A percentile compares a stretch with the other conserved stretches of the same genome.
Conservation (phyloP, 2,797 vertebrate species). For the Chromis chromis region DNA sequence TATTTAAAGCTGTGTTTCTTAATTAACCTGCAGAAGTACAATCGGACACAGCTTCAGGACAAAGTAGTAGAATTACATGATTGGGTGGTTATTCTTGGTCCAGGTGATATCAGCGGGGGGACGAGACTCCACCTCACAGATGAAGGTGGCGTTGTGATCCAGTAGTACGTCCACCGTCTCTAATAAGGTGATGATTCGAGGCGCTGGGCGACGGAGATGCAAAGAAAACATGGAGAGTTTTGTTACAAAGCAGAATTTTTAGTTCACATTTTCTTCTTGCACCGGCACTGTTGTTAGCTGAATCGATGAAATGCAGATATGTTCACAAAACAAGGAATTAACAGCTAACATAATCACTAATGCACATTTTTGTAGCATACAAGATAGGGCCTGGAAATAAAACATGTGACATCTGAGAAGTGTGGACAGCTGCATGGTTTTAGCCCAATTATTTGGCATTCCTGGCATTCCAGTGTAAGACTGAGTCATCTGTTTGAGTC, state of each 20-base stretch:
- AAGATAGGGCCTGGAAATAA: too few relatives aligned
- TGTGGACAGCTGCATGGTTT: conserved; percentile 48
- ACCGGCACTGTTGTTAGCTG: too few relatives aligned
- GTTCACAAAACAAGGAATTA: too few relatives aligned
- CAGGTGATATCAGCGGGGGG: conserved; percentile 92
- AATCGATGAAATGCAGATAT: too few relatives aligned
- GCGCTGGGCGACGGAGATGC: conserved; percentile 80
- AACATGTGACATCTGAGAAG: neutral
- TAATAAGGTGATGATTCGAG: conserved; percentile 90
- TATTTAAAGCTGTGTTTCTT: too few relatives aligned
- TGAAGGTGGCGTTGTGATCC: conserved; percentile 94
- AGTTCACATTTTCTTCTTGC: too few relatives aligned
- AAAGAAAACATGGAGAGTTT: neutral
- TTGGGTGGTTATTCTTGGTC: conserved; percentile 95
- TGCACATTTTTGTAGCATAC: too few relatives aligned
- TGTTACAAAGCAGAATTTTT: neutral
- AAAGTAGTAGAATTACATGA: conserved; percentile 85
- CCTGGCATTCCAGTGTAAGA: conserved; percentile 42
- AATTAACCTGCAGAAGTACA: too few relatives aligned
- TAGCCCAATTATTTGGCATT: conserved; percentile 41
- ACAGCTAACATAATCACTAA: too few relatives aligned
- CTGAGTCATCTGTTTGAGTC: conserved; percentile 42
- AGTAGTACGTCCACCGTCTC: conserved; percentile 93
- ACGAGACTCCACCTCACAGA: conserved; percentile 94
- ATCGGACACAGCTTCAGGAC: too few relatives aligned